Percentiles rank a stretch among this genome's conserved stretches.
phyloP scores from a whole-genome alignment of 2,888 invertebrate species.

The Lucinisca nassula region DNA sequence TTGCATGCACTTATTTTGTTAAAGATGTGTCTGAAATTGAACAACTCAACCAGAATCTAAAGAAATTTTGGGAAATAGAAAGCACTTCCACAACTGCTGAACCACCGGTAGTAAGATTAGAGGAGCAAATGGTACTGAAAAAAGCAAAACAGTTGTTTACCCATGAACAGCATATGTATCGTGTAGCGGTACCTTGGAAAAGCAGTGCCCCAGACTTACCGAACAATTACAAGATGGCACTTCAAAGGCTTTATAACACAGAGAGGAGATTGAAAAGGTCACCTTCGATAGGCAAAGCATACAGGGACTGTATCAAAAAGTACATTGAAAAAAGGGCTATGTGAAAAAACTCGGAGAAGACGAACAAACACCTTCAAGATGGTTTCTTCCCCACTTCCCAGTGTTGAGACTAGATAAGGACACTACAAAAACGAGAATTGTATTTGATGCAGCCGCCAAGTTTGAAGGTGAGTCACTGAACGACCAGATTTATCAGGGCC shows the following conservation, averaged over 20 bases:
- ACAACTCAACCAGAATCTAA: background rate
- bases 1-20: background rate
- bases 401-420: too few relatives aligned
- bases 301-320: conserved; percentile 34
- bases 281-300: conserved; percentile 28
- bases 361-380: too few relatives aligned
- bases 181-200: conserved; percentile 50
- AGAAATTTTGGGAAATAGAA: conserved; percentile 56
- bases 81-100: background rate
- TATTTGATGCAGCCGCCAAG: too few relatives aligned
- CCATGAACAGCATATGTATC: conserved; percentile 13
- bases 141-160: background rate
- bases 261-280: conserved; percentile 48
- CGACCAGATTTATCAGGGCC: background rate
- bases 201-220: background rate
- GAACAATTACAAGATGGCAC: conserved; percentile 44
- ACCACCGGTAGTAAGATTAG: background rate
- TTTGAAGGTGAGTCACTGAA: too few relatives aligned
- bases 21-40: background rate
- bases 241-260: conserved; percentile 31
- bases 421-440: too few relatives aligned
- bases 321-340: conserved; percentile 54
- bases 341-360: conserved; percentile 29
- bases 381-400: too few relatives aligned
- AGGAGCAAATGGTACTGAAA: background rate